These are phyloP conservation scores for Ylistrum balloti DNA, from an alignment of 1,140 invertebrate species.

Conservation along the genomic window DNA sequence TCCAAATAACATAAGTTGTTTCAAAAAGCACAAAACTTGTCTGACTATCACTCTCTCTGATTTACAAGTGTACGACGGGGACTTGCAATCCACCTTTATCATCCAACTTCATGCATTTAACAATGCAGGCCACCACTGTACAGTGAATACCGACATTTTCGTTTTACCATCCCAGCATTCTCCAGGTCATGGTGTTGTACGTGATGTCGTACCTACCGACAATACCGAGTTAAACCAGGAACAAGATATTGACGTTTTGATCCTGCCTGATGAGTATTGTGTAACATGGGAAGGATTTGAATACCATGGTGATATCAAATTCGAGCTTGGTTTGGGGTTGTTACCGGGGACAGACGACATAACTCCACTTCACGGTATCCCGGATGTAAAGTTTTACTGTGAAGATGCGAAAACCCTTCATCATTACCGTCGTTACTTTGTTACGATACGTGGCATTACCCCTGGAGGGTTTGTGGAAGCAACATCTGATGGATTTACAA, in stretches of 20 bases:
- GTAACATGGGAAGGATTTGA: constrained; percentile 63
- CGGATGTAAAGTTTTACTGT: not conserved
- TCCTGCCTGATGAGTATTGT: constrained; percentile 50
- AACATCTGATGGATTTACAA: constrained; percentile 54
- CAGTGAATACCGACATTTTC: constrained; percentile 50
- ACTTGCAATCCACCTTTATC: constrained; percentile 35
- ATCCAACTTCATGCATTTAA: constrained; percentile 58
- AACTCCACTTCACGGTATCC: constrained; percentile 21
- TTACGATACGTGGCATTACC: constrained; percentile 28
- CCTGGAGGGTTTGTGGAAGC: not conserved
- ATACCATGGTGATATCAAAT: constrained; percentile 58
- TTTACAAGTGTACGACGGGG: constrained; percentile 50
- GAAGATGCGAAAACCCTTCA: constrained; percentile 10
- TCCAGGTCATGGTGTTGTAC: constrained; percentile 59
- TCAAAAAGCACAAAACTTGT: not conserved
- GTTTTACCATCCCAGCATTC: constrained; percentile 62
- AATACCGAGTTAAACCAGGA: not conserved
- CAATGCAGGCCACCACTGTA: constrained; percentile 55
- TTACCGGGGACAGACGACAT: constrained; percentile 49
- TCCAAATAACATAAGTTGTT: not conserved
- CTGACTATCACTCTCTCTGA: constrained; percentile 48
- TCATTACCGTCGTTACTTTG: constrained; percentile 37
- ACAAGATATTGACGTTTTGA: constrained; percentile 53
- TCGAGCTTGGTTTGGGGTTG: constrained; percentile 64
- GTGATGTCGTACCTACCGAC: constrained; percentile 52